A percentile compares a stretch with the other conserved stretches of the same genome.
These are phyloP conservation scores for Timema podura DNA, from an alignment of 2,888 invertebrate genomes.

Conservation along the genomic window DNA sequence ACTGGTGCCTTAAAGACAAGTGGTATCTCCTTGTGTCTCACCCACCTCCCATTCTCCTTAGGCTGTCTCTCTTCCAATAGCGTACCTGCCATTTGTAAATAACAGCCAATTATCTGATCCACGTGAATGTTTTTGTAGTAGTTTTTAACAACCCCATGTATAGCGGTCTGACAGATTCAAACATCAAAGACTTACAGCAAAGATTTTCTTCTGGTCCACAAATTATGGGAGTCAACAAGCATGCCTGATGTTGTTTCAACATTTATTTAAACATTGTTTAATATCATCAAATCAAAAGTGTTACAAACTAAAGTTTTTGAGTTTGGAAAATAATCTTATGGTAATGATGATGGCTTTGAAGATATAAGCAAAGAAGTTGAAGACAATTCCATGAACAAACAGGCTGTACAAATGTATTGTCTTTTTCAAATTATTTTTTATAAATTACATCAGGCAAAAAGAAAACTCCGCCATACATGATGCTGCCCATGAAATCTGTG, in stretches of 20 bases:
- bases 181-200: no score
- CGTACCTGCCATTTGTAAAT: no score
- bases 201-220: no score
- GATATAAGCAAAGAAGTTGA: neutral
- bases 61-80: no score
- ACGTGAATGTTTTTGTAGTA: no score
- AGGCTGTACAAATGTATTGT: neutral
- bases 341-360: neutral
- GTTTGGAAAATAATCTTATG: neutral
- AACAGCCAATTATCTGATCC: no score
- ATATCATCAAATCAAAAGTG: neutral
- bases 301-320: slow-evolving; percentile 1
- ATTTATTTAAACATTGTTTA: neutral
- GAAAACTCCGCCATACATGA: neutral
- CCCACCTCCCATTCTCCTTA: no score
- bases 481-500: neutral
- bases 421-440: slow-evolving; percentile 1
- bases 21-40: no score
- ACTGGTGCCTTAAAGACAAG: no score
- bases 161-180: no score
- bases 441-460: neutral
- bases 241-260: neutral
- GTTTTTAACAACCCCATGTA: no score
- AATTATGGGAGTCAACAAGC: slow-evolving; percentile 2
- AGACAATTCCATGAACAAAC: neutral